phyloP scores from a whole-genome alignment of 2,888 invertebrate species.

The Nymphalis urticae region DNA sequence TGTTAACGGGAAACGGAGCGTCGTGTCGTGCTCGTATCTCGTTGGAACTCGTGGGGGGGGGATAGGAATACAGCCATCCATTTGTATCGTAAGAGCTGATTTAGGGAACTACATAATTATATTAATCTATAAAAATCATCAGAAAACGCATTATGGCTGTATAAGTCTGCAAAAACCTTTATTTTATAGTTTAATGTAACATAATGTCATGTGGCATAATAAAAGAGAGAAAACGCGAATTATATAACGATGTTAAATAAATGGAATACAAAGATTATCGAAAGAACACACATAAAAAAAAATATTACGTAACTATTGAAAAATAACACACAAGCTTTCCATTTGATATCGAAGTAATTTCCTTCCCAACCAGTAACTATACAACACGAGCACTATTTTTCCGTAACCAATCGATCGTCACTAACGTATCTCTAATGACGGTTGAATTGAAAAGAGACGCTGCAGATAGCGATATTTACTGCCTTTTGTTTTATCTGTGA shows the following conservation, averaged over 20 bases:
- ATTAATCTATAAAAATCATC: no score
- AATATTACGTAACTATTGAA: not conserved
- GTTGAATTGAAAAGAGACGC: constrained; percentile 32
- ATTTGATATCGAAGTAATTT: constrained; percentile 15
- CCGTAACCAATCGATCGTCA: constrained; percentile 31
- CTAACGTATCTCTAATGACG: constrained; percentile 32
- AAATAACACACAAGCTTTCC: constrained; percentile 4
- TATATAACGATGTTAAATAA: not conserved
- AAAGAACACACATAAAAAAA: not conserved
- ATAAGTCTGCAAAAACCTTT: no score
- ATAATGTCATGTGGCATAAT: no score
- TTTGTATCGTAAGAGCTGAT: no score
- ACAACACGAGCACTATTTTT: constrained; percentile 14
- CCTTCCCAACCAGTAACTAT: constrained; percentile 15
- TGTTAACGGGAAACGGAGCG: no score
- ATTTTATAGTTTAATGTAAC: no score
- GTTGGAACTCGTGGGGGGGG: no score
- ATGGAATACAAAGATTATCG: not conserved
- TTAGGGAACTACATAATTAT: no score
- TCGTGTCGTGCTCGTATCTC: no score
- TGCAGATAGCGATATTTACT: constrained; percentile 21
- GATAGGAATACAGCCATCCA: no score
- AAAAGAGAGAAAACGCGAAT: no score
- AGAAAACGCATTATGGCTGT: no score
- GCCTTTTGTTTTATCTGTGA: constrained; percentile 28